A percentile compares a stretch with the other conserved stretches of the same genome.
These are phyloP conservation scores for Maniola hyperantus DNA, from an alignment of 2,888 invertebrate genomes.

Conservation along the genomic window DNA sequence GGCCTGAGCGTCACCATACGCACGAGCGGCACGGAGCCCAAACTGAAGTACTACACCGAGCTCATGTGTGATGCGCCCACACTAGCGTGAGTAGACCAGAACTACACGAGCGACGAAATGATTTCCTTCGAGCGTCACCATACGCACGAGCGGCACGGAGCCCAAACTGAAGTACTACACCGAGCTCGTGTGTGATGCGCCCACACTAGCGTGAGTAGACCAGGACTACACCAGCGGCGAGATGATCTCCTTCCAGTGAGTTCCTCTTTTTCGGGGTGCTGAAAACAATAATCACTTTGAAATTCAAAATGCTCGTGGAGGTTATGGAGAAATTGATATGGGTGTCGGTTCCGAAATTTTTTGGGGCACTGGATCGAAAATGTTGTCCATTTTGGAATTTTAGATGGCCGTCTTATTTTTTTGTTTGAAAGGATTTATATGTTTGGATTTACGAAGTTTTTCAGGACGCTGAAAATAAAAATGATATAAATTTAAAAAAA, in stretches of 20 bases:
- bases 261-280: too few species aligned
- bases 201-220: constrained; percentile 47
- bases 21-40: constrained; percentile 99
- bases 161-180: constrained; percentile 99
- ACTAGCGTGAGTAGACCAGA: constrained; percentile 44
- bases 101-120: constrained; percentile 84
- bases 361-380: too few species aligned
- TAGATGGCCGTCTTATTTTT: too few species aligned
- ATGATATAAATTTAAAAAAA: too few species aligned
- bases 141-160: constrained; percentile 98
- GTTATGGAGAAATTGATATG: too few species aligned
- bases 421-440: too few species aligned
- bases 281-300: too few species aligned
- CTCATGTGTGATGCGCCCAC: constrained; percentile 83
- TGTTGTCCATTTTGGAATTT: too few species aligned
- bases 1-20: constrained; percentile 94
- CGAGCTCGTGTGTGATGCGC: constrained; percentile 87
- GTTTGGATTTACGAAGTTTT: too few species aligned
- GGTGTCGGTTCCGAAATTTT: too few species aligned
- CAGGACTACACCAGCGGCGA: neutral
- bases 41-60: constrained; percentile 99
- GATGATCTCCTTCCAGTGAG: constrained; percentile 97
- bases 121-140: constrained; percentile 95
- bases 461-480: too few species aligned
- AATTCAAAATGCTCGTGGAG: too few species aligned